phyloP scores from a whole-genome alignment of 2,797 vertebrate genomes.

The Danio aesculapii region DNA sequence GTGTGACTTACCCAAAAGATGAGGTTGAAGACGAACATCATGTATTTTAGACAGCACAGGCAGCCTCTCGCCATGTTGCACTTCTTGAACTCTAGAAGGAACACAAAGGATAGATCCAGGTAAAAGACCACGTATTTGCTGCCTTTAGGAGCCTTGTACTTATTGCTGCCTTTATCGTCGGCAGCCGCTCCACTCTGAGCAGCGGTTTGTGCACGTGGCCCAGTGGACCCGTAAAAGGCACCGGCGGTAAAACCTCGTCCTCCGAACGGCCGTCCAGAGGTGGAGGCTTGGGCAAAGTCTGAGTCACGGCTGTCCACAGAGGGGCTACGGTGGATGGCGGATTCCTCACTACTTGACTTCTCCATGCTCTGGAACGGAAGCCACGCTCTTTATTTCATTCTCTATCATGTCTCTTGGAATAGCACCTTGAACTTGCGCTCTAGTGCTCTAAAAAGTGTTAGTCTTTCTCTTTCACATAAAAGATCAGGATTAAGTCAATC shows the following conservation, averaged over 20 bases:
- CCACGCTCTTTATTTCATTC: slow-evolving; percentile 78
- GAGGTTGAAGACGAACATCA: slow-evolving; percentile 99
- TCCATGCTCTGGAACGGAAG: slow-evolving; percentile 91
- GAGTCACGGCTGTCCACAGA: slow-evolving; percentile 97
- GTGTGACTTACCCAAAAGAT: slow-evolving; percentile 97
- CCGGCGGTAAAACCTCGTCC: slow-evolving; percentile 96
- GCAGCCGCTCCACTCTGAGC: slow-evolving; percentile 63
- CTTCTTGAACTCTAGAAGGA: slow-evolving; percentile 99
- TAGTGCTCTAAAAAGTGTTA: not conserved
- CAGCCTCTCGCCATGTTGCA: slow-evolving; percentile 99
- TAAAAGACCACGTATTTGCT: slow-evolving; percentile 99
- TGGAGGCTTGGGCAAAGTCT: slow-evolving; percentile 91
- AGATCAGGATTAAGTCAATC: slow-evolving; percentile 9
- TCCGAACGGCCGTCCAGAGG: slow-evolving; percentile 90
- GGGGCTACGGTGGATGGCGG: slow-evolving; percentile 97
- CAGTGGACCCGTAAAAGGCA: slow-evolving; percentile 95
- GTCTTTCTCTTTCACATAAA: slow-evolving; percentile 8
- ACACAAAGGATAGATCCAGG: slow-evolving; percentile 99
- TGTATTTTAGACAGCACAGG: slow-evolving; percentile 98
- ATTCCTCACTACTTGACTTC: slow-evolving; percentile 99
- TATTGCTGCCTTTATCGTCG: slow-evolving; percentile 83
- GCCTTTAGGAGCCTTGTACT: slow-evolving; percentile 90
- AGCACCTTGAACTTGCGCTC: slow-evolving; percentile 3
- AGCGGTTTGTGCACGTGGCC: slow-evolving; percentile 76
- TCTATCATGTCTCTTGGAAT: slow-evolving; percentile 87